These are phyloP conservation scores for Copidosoma floridanum DNA, from an alignment of 1,140 invertebrate genomes.

Conservation along the genomic window DNA sequence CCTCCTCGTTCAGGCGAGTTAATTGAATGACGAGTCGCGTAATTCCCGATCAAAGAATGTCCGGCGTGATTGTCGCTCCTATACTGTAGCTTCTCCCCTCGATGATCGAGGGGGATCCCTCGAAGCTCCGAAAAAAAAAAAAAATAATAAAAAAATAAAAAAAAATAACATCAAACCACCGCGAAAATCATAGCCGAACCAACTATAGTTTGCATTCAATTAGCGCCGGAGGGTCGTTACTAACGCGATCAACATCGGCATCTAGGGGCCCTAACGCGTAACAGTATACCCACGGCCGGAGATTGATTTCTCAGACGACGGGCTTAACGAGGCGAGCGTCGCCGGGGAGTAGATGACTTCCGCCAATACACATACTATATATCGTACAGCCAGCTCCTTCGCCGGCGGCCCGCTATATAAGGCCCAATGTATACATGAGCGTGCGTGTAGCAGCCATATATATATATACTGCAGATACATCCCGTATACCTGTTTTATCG, in stretches of 20 bases:
- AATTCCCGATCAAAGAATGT: slow-evolving; percentile 32
- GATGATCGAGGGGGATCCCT: neutral
- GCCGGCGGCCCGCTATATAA: no score
- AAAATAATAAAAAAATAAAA: slow-evolving; percentile 12
- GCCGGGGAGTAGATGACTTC: slow-evolving; percentile 50
- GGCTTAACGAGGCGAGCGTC: slow-evolving; percentile 41
- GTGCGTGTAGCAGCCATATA: no score
- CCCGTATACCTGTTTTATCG: neutral
- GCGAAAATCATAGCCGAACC: no score
- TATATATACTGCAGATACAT: no score
- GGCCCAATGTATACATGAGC: no score
- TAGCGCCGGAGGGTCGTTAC: slow-evolving; percentile 29
- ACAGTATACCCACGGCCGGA: slow-evolving; percentile 41
- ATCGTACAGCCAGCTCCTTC: no score
- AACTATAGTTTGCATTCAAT: no score
- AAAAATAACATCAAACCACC: neutral
- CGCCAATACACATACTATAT: slow-evolving; percentile 39
- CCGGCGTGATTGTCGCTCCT: neutral
- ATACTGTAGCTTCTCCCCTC: no score
- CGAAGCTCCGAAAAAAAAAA: slow-evolving; percentile 10
- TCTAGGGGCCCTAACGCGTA: no score
- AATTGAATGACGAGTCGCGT: slow-evolving; percentile 31
- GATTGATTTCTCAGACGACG: slow-evolving; percentile 53
- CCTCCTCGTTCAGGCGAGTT: slow-evolving; percentile 4
- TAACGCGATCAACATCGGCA: no score